Evolutionary conservation across 2,888 invertebrate genomes (phyloP).

Genomic region (Coleophora flavipennella): DNA sequence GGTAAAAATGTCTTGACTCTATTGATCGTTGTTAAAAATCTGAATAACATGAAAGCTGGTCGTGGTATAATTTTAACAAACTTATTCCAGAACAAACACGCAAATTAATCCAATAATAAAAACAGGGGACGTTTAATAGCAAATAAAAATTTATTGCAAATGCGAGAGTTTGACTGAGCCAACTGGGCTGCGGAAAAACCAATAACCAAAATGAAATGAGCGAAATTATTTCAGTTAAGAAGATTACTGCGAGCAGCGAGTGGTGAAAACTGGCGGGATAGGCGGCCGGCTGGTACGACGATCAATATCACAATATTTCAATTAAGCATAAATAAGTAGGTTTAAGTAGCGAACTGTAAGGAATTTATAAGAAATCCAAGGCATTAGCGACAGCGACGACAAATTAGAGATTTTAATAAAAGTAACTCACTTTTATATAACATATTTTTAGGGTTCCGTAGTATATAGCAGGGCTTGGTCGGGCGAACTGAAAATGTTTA

Average conservation of each 20-base stretch:
- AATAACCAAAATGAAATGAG: constrained; percentile 51
- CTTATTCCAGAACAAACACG: constrained; percentile 13
- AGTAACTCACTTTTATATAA: too few relatives aligned
- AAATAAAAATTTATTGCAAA: constrained; percentile 58
- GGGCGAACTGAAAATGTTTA: too few relatives aligned
- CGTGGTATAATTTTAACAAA: too few relatives aligned
- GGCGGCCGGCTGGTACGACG: constrained; percentile 23
- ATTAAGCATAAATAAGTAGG: background rate
- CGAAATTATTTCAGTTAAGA: constrained; percentile 45
- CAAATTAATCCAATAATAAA: constrained; percentile 36
- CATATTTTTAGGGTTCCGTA: too few relatives aligned
- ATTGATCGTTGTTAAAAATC: too few relatives aligned
- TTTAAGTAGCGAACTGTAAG: too few relatives aligned
- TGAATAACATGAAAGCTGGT: background rate
- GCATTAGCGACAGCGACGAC: too few relatives aligned
- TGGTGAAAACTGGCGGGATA: constrained; percentile 3
- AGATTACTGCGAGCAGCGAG: constrained; percentile 41
- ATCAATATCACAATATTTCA: constrained; percentile 22
- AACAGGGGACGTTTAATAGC: constrained; percentile 33
- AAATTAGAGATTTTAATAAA: too few relatives aligned
- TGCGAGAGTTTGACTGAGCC: constrained; percentile 13
- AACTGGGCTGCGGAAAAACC: constrained; percentile 11
- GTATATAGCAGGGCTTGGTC: too few relatives aligned
- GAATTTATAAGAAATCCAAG: too few relatives aligned
- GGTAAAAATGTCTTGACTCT: too few relatives aligned